Evolutionary conservation across 2,797 vertebrate genomes (phyloP).

Genomic region (Miichthys miiuy): DNA sequence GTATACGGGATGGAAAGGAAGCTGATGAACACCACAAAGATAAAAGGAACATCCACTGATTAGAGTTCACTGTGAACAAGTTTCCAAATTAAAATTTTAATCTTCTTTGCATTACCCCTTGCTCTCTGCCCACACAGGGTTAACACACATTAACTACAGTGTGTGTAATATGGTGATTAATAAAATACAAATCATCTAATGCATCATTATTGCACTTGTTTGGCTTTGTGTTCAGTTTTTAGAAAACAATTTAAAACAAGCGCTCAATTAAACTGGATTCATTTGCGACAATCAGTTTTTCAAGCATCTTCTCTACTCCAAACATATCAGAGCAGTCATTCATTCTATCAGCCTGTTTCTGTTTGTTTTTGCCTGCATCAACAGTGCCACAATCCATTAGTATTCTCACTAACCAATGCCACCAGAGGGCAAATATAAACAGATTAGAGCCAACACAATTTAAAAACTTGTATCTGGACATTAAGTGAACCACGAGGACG

Average conservation of each 20-base stretch:
- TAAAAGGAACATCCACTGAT: not conserved
- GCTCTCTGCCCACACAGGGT: conserved; percentile 24
- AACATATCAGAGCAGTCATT: not conserved
- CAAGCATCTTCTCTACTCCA: not conserved
- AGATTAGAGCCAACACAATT: conserved; percentile 35
- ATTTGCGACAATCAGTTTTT: not conserved
- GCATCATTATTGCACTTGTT: not conserved
- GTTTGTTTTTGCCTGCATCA: conserved; percentile 1
- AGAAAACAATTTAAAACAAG: conserved; percentile 12
- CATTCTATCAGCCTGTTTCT: not conserved
- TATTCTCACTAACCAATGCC: conserved; percentile 21
- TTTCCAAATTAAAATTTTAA: conserved; percentile 48
- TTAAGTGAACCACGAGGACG: conserved; percentile 12
- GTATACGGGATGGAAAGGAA: not conserved
- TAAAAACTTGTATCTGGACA: conserved; percentile 39
- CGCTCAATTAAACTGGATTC: not conserved
- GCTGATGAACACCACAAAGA: not conserved
- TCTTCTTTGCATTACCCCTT: conserved; percentile 23
- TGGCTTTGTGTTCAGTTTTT: conserved; percentile 3
- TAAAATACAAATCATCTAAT: conserved; percentile 22
- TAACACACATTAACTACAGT: conserved; percentile 30
- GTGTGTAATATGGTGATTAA: conserved; percentile 19
- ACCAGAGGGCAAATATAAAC: conserved; percentile 36
- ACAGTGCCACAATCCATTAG: conserved; percentile 7
- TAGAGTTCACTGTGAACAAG: not conserved